Percentiles rank a stretch among this genome's conserved stretches.
These are phyloP conservation scores for Pachycephus smyrnensis DNA, from an alignment of 2,888 invertebrate species.

Conservation along the genomic window DNA sequence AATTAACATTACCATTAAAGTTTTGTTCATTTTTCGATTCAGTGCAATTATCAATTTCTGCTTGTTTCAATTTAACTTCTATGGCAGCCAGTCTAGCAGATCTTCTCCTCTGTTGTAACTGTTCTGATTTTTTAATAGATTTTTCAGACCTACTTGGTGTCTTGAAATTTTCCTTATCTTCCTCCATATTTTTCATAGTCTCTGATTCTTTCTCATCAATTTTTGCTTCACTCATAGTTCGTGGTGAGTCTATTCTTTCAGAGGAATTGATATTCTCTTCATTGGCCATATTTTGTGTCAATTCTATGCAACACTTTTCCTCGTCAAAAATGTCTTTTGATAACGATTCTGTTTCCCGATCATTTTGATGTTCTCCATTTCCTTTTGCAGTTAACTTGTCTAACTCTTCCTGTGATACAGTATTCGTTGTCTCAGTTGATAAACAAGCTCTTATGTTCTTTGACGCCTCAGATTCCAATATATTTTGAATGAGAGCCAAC, in stretches of 20 bases:
- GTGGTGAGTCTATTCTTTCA: not conserved
- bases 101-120: constrained; percentile 16
- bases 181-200: not conserved
- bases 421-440: not conserved
- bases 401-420: not conserved
- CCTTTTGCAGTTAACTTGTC: not conserved
- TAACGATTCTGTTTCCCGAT: not conserved
- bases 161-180: not conserved
- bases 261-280: not conserved
- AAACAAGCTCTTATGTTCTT: not conserved
- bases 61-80: not conserved
- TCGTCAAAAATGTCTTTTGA: not conserved
- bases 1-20: not conserved
- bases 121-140: constrained; percentile 8
- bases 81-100: constrained; percentile 31
- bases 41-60: constrained; percentile 25
- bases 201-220: constrained; percentile 17
- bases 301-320: not conserved
- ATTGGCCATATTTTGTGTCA: not conserved
- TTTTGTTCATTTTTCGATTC: constrained; percentile 21
- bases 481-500: not conserved
- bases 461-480: not conserved
- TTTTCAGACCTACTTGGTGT: constrained; percentile 1
- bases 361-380: not conserved
- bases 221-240: constrained; percentile 10